phyloP scores from a whole-genome alignment of 2,113 vertebrate genomes.

The Sterrhoptilus dennistouni region DNA sequence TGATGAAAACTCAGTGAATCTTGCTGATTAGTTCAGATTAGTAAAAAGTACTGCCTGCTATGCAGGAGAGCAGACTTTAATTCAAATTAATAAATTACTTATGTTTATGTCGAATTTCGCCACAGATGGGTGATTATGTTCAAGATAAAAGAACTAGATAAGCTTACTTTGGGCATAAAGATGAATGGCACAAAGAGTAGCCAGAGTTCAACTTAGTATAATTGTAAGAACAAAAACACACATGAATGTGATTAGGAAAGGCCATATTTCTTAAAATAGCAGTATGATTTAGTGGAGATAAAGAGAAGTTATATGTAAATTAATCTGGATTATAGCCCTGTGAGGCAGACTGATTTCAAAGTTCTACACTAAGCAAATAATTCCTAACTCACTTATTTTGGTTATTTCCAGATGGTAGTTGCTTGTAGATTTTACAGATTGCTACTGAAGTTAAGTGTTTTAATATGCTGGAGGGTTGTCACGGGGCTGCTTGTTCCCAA shows the following conservation, averaged over 20 bases:
- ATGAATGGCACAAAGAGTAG: not conserved
- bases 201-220: not conserved
- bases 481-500: not conserved
- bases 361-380: not conserved
- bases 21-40: not conserved
- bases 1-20: not conserved
- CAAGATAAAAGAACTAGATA: not conserved
- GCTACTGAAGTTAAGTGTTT: not conserved
- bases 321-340: constrained; percentile 1
- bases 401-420: not conserved
- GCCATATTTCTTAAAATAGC: not conserved
- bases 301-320: not conserved
- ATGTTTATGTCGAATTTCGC: not conserved
- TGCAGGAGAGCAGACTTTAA: not conserved
- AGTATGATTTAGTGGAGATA: not conserved
- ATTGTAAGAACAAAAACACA: not conserved
- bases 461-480: not conserved
- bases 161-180: not conserved
- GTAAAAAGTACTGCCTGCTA: not conserved
- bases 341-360: not conserved
- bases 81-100: not conserved
- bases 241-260: not conserved
- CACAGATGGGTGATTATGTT: not conserved
- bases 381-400: not conserved
- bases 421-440: not conserved